Base-by-base conservation (phyloP, 2,113 vertebrate species). In the Agelaius phoeniceus region DNA sequence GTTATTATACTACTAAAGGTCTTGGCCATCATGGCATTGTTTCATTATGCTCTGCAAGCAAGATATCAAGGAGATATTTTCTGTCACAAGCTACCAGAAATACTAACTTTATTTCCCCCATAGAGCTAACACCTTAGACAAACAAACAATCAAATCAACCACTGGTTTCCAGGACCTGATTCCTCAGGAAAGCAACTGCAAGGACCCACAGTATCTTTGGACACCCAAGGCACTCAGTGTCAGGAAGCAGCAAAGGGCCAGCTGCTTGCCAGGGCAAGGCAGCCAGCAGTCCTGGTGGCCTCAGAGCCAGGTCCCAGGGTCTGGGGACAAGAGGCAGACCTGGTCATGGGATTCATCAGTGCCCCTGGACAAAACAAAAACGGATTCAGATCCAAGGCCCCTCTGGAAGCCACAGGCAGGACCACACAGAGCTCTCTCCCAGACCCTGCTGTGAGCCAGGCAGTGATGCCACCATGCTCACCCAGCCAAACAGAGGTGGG, bases 161-260 rank as follows among this genome's bases (percentile, higher is more conserved):
- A 15, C 7, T 35, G 31, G 14, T 63, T 78, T 88, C 57, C 57
- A 63, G 44, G 31, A 37, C 11, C 14, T 1, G 7, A 35, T 58
- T 66, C 48, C 28, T 54, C 61, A 74, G 33, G 46, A 69, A 83
- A 82, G 10, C 46, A 91, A 5, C 2, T 4, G n/a, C 20, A 55
- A 65, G 82, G 26, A 22, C 2, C 2, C 2, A 16, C 7, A 30
- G 1, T 13, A 28, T 21, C 15, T 59, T 69, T 1, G 1, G 15
- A 17, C 6, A 63, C 11, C 7, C 0, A 0, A 35, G 23, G 43
- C 33, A 37, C 10, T 4, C 5, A 1, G 24, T 5, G 18, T 3
- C 0, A 0, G 54, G 31, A 28, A 85, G 28, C 10, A 52, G 48
- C 54, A 55, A 82, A 78, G 35, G 48, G 31, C 7, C 12, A 10